Conservation (phyloP, 2,888 invertebrate genomes). For the Megalurothrips usitatus region DNA sequence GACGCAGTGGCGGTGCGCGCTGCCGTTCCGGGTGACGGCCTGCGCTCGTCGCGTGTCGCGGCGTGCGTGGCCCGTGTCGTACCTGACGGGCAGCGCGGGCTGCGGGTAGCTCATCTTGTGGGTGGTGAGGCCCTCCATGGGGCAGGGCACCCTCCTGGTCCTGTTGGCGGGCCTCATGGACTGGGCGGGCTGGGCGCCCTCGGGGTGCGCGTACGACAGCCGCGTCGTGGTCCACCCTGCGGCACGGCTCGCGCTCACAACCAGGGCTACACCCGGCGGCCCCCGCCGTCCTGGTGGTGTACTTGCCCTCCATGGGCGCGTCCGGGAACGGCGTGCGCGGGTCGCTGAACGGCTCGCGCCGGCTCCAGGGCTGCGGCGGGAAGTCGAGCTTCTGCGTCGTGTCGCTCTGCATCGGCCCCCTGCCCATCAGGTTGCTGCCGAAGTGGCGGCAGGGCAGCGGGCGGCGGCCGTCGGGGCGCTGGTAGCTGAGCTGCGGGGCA, state of each 20-base stretch:
- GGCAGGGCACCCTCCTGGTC: not conserved
- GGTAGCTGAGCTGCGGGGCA: constrained; percentile 2
- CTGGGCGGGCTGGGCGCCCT: not conserved
- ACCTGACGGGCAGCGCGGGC: not conserved
- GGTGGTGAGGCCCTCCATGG: not conserved
- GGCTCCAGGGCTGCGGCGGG: not conserved
- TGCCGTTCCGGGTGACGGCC: no score
- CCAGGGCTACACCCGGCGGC: no score
- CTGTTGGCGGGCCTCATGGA: not conserved
- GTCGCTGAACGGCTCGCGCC: not conserved
- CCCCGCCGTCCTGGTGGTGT: not conserved
- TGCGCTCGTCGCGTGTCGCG: no score
- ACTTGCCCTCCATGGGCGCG: not conserved
- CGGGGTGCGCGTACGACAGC: not conserved
- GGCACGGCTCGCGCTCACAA: not conserved
- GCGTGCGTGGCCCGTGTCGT: not conserved
- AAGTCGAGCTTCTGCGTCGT: constrained; percentile 5
- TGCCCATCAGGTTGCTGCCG: constrained; percentile 21
- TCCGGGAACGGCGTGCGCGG: not conserved
- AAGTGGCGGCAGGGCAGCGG: constrained; percentile 1
- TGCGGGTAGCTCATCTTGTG: constrained; percentile 12
- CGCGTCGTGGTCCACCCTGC: constrained; percentile 16
- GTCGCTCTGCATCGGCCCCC: not conserved
- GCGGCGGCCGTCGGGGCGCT: not conserved
- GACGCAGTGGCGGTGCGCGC: no score